Evolutionary conservation across 2,888 invertebrate species (phyloP).

Genomic region (Drosophila ustulata): DNA sequence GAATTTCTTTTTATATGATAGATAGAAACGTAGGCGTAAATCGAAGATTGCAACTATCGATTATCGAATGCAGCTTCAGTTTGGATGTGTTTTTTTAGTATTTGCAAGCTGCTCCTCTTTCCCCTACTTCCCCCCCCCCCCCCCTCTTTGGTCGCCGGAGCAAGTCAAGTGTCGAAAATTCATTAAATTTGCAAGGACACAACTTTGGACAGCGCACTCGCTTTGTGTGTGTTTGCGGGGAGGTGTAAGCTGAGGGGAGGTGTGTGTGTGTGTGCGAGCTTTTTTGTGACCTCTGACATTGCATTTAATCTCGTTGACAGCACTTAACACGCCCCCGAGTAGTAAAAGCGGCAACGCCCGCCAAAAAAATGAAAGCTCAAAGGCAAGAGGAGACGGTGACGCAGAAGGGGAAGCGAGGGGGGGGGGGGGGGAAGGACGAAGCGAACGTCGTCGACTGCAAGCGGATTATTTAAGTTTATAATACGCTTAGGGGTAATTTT

Average conservation of each 20-base stretch:
- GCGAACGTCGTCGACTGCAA: constrained; percentile 31
- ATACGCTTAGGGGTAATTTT: constrained; percentile 84
- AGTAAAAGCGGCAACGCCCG: constrained; percentile 54
- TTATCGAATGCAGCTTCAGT: background rate
- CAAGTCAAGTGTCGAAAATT: constrained; percentile 71
- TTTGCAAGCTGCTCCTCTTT: background rate
- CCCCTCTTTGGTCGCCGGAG: constrained; percentile 1
- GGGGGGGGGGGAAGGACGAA: too few species aligned
- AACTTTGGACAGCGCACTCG: constrained; percentile 55
- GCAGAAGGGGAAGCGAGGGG: background rate
- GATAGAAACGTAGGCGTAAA: too few species aligned
- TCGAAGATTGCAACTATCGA: background rate
- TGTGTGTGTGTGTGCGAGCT: constrained; percentile 33
- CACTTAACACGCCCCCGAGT: constrained; percentile 78
- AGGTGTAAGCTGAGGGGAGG: background rate
- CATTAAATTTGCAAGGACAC: constrained; percentile 80
- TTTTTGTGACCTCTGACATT: constrained; percentile 78
- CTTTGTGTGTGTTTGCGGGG: constrained; percentile 31
- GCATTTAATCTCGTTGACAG: constrained; percentile 82
- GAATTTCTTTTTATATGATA: too few species aligned
- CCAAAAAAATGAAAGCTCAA: constrained; percentile 48
- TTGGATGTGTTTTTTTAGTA: background rate
- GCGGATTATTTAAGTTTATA: constrained; percentile 81
- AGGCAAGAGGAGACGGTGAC: constrained; percentile 1
- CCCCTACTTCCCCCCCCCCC: too few species aligned